Percentiles rank a stretch among this genome's conserved stretches.
Conservation (phyloP, 1,140 invertebrate genomes). For the Drosophila tsacasi region DNA sequence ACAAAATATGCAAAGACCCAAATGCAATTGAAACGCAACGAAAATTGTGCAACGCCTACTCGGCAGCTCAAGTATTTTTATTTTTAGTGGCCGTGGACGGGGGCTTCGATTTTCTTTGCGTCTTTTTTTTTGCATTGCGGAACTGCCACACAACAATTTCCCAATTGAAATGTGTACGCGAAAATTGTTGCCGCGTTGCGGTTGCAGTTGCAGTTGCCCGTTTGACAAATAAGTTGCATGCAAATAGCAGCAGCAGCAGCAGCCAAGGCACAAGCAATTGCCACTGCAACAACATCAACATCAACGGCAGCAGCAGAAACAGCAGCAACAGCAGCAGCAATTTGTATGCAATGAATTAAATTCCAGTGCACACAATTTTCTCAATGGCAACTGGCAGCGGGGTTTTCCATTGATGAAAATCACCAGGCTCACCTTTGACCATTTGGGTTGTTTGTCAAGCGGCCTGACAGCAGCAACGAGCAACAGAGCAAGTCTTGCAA, state of each 20-base stretch:
- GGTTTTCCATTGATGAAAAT: slow-evolving; percentile 71
- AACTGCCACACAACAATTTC: slow-evolving; percentile 74
- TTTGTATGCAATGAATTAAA: slow-evolving; percentile 81
- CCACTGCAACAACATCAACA: slow-evolving; percentile 27
- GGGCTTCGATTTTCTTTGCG: slow-evolving; percentile 13
- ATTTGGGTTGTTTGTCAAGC: slow-evolving; percentile 70
- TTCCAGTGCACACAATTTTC: slow-evolving; percentile 65
- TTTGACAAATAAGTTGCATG: slow-evolving; percentile 81
- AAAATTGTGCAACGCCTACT: slow-evolving; percentile 79
- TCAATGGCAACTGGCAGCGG: slow-evolving; percentile 61
- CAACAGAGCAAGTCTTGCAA: slow-evolving; percentile 14
- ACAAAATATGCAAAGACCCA: slow-evolving; percentile 72
- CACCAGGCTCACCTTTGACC: slow-evolving; percentile 67
- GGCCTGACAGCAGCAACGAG: slow-evolving; percentile 45
- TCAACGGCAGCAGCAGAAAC: slow-evolving; percentile 22
- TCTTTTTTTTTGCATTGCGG: slow-evolving; percentile 57
- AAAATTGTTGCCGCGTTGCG: slow-evolving; percentile 63
- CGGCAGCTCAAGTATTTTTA: slow-evolving; percentile 51
- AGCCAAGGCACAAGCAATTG: slow-evolving; percentile 35
- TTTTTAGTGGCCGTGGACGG: slow-evolving; percentile 9
- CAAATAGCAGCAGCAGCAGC: slow-evolving; percentile 55
- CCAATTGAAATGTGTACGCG: slow-evolving; percentile 78
- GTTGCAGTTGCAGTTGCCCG: slow-evolving; percentile 41
- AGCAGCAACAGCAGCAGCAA: slow-evolving; percentile 41
- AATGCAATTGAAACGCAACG: slow-evolving; percentile 79